Conservation (phyloP, 2,113 vertebrate genomes). For the Pseudonaja textilis region DNA sequence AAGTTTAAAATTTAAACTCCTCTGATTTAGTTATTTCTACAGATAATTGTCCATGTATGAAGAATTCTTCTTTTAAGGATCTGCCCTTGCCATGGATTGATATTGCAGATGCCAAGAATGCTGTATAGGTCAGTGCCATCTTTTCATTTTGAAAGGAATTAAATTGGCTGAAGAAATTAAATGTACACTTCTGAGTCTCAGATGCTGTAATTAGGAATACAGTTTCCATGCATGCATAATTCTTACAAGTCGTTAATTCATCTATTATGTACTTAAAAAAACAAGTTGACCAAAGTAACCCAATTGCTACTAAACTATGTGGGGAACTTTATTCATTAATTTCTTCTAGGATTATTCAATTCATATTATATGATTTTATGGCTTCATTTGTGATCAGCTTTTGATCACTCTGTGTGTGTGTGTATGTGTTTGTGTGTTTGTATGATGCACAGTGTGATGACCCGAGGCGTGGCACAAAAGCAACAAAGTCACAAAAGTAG, state of each 20-base stretch:
- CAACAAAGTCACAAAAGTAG: no score
- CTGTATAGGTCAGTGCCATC: background rate
- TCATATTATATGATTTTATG: background rate
- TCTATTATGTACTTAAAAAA: background rate
- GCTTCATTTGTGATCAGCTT: background rate
- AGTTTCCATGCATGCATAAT: background rate
- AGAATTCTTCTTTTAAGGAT: background rate
- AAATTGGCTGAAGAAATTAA: background rate
- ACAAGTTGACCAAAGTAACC: background rate
- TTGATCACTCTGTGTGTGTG: background rate
- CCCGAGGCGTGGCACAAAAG: no score
- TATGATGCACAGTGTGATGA: background rate
- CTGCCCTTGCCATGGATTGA: background rate
- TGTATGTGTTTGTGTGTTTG: background rate
- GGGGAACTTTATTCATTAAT: background rate
- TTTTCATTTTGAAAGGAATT: background rate
- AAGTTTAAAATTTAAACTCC: background rate
- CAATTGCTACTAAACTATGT: background rate
- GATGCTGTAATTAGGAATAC: background rate
- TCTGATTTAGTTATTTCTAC: background rate
- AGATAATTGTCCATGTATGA: background rate
- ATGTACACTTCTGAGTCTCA: background rate
- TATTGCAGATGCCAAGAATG: background rate
- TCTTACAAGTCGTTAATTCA: background rate
- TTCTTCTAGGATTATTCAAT: background rate